These are phyloP conservation scores for Nibea coibor DNA, from an alignment of 2,113 vertebrate species.

Conservation along the genomic window DNA sequence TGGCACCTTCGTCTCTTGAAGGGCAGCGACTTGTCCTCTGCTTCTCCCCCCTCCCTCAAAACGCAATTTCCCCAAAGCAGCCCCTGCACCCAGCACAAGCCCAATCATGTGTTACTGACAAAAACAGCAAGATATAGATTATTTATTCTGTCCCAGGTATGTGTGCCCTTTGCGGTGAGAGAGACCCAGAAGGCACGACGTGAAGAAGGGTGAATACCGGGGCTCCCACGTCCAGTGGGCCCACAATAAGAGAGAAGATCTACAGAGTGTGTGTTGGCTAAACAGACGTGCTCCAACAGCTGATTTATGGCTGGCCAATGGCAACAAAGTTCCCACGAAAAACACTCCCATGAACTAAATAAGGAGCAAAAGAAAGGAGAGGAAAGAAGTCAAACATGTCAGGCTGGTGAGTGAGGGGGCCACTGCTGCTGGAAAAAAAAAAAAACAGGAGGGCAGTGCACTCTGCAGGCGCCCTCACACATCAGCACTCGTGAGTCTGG, in stretches of 20 bases:
- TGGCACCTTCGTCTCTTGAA: constrained; percentile 66
- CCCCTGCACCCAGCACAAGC: constrained; percentile 42
- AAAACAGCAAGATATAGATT: constrained; percentile 86
- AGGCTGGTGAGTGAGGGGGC: constrained; percentile 8
- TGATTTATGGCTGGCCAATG: constrained; percentile 92
- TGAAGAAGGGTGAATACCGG: constrained; percentile 85
- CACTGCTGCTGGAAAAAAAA: constrained; percentile 21
- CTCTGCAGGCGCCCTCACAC: constrained; percentile 58
- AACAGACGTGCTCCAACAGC: constrained; percentile 87
- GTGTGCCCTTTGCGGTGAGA: constrained; percentile 19
- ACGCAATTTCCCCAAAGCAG: constrained; percentile 19
- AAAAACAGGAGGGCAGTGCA: constrained; percentile 54
- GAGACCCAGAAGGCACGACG: constrained; percentile 83
- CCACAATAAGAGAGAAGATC: not conserved
- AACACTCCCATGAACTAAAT: constrained; percentile 82
- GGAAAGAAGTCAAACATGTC: constrained; percentile 38
- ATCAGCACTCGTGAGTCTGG: not conserved
- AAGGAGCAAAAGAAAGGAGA: constrained; percentile 43
- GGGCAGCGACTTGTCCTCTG: constrained; percentile 54
- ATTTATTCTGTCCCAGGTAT: constrained; percentile 82
- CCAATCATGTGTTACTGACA: constrained; percentile 83
- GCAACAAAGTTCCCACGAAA: constrained; percentile 86
- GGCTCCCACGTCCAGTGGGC: constrained; percentile 53
- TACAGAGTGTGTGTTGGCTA: constrained; percentile 43
- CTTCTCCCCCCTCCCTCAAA: constrained; percentile 30